Evolutionary conservation across 2,797 vertebrate genomes (phyloP).

Genomic region (Eutrigla gurnardus): DNA sequence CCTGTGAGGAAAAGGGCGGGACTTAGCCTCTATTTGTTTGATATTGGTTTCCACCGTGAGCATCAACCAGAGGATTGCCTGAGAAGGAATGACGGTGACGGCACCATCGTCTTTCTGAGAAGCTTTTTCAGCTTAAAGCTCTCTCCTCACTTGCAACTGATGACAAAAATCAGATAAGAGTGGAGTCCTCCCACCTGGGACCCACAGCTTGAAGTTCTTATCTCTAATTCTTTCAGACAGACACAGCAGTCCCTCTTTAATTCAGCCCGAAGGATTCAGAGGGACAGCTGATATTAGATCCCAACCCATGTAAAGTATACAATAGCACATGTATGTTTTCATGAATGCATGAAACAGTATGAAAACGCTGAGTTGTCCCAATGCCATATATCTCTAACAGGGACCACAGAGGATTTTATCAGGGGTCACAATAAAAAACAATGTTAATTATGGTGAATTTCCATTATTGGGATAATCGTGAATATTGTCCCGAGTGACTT

Average conservation of each 20-base stretch:
- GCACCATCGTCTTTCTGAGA: not conserved
- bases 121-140: not conserved
- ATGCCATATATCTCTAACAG: too few species aligned
- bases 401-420: too few species aligned
- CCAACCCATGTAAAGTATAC: slow-evolving; percentile 7
- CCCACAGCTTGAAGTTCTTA: not conserved
- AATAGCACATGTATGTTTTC: not conserved
- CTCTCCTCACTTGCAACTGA: not conserved
- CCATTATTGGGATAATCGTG: too few species aligned
- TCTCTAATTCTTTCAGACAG: not conserved
- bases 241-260: slow-evolving; percentile 1
- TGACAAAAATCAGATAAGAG: too few species aligned
- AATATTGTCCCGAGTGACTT: too few species aligned
- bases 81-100: not conserved
- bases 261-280: too few species aligned
- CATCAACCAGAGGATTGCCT: not conserved
- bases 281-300: slow-evolving; percentile 9
- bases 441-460: too few species aligned
- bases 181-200: slow-evolving; percentile 3
- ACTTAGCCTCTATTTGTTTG: not conserved
- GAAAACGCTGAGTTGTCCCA: not conserved
- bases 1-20: too few species aligned
- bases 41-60: not conserved
- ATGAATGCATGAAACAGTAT: not conserved
- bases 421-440: too few species aligned